Evolutionary conservation across 2,113 vertebrate genomes (phyloP), one percentile per base, ranked within the genome.

Genomic region (Bos javanicus): DNA sequence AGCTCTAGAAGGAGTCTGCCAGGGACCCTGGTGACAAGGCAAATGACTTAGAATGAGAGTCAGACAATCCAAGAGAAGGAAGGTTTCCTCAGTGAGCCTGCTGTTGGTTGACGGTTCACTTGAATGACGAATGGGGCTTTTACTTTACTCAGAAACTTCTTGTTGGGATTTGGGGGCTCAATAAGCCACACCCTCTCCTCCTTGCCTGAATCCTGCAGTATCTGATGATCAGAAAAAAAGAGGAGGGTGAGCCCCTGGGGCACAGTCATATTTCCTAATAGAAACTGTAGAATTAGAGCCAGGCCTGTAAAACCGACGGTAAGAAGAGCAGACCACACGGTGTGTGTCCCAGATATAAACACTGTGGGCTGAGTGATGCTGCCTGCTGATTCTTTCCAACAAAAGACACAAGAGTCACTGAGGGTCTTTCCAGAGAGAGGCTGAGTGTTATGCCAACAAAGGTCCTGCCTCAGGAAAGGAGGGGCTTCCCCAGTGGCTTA

Each of bases 301-400:
- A 56, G 33, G 43, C n/a, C 6, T n/a, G 11, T 16, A 33, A 85
- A 12, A 11, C 26, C 0, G 2, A 48, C 4, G 17, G 28, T 6
- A 1, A 11, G 17, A 36, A 85, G 5, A 10, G 6, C 5, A 43
- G 17, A 21, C 14, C 36, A n/a, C n/a, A 17, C 2, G 8, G 10
- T 2, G 2, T 11, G 39, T 10, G 33, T 15, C 83, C 28, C 82
- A 36, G 39, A 33, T 54, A 13, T 80, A 19, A 80, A 80, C 15
- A 11, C 15, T 36, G 5, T 19, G 43, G 13, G 26, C 67, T 15
- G 33, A 83, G 85, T 28, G 33, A 17, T 7, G 86, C 19, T 52
- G 64, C 12, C 39, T 26, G 7, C 7, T 2, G 33, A 62, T 48
- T 78, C 67, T 74, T 78, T 12, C 57, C 28, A 43, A 25, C n/a